These are phyloP conservation scores for Cyclophora punctaria DNA, from an alignment of 2,888 invertebrate genomes.

Conservation along the genomic window DNA sequence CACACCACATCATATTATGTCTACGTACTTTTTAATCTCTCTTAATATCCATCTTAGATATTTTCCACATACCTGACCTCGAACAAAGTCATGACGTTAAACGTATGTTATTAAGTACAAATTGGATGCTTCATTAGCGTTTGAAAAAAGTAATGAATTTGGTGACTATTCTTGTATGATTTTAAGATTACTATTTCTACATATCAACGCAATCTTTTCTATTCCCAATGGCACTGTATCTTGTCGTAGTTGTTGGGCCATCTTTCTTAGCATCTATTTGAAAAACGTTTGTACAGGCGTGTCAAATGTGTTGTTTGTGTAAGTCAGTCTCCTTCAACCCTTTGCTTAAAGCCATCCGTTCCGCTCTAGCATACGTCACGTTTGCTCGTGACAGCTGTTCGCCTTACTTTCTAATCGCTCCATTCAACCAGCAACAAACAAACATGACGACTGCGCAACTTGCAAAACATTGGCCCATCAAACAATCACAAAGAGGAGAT, in stretches of 20 bases:
- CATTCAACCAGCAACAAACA: constrained; percentile 49
- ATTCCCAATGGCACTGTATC: too few relatives aligned
- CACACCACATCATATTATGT: background rate
- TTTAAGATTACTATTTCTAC: too few relatives aligned
- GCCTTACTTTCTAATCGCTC: constrained; percentile 67
- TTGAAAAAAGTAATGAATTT: too few relatives aligned
- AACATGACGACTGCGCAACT: constrained; percentile 57
- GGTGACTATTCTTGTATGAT: too few relatives aligned
- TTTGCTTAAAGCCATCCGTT: constrained; percentile 62
- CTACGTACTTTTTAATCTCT: too few relatives aligned
- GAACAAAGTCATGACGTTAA: too few relatives aligned
- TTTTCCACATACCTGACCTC: constrained; percentile 2
- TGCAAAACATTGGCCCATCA: constrained; percentile 57
- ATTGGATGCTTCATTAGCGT: too few relatives aligned
- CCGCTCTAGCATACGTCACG: constrained; percentile 68
- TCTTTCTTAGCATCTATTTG: constrained; percentile 21
- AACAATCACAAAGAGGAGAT: constrained; percentile 54
- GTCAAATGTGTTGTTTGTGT: constrained; percentile 64
- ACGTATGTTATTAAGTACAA: too few relatives aligned
- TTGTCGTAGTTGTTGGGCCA: too few relatives aligned
- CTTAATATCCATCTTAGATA: too few relatives aligned
- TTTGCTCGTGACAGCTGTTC: constrained; percentile 65
- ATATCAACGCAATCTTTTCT: too few relatives aligned
- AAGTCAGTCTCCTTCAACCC: constrained; percentile 59
- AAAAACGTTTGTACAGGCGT: constrained; percentile 51